These are phyloP conservation scores for Rousettus madagascariensis DNA, from an alignment of 2,797 vertebrate species.

Conservation along the genomic window DNA sequence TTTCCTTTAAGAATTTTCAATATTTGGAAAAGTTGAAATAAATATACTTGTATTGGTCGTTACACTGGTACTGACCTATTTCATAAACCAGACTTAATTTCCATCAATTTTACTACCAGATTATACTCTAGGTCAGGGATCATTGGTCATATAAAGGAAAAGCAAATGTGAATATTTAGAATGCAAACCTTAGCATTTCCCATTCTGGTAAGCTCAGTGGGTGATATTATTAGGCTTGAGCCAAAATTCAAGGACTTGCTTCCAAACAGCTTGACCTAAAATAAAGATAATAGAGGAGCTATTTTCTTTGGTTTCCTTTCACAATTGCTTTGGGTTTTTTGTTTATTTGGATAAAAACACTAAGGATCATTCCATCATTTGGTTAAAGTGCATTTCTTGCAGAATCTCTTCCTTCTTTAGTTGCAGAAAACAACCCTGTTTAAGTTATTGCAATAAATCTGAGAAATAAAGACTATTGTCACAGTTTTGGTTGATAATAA, in stretches of 20 bases:
- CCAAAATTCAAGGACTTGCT: conserved; percentile 50
- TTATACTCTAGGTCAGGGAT: conserved; percentile 12
- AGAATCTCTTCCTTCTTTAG: background rate
- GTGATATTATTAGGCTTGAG: conserved; percentile 16
- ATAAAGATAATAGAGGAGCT: conserved; percentile 67
- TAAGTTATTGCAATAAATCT: conserved; percentile 26
- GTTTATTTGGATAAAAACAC: conserved; percentile 70
- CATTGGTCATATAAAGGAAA: conserved; percentile 38
- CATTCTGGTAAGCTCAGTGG: conserved; percentile 51
- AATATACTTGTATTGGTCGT: background rate
- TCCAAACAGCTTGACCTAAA: conserved; percentile 70
- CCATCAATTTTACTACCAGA: background rate
- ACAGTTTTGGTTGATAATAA: background rate
- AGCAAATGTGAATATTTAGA: conserved; percentile 60
- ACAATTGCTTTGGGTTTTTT: conserved; percentile 64
- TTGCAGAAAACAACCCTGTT: conserved; percentile 19
- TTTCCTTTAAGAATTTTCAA: background rate
- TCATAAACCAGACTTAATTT: conserved; percentile 15
- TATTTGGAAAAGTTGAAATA: conserved; percentile 13
- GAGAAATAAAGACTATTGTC: conserved; percentile 19
- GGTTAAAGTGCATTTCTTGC: conserved; percentile 39
- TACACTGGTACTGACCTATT: background rate
- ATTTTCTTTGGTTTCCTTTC: conserved; percentile 70
- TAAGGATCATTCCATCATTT: conserved; percentile 33
- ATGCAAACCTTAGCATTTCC: conserved; percentile 62